phyloP scores from a whole-genome alignment of 2,113 vertebrate genomes.

The Hyla sarda region DNA sequence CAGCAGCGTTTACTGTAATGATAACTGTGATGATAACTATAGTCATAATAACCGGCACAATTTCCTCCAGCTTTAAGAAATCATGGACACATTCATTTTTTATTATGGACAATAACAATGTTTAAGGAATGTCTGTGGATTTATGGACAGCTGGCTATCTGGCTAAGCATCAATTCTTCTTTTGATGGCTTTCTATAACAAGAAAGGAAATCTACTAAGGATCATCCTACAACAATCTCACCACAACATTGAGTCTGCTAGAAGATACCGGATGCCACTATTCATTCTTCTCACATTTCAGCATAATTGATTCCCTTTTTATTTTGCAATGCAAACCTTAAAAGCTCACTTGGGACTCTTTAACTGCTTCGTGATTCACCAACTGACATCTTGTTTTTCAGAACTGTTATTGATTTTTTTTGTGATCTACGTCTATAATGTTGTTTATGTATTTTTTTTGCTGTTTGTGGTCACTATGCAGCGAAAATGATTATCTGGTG shows the following conservation, averaged over 20 bases:
- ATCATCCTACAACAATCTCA: not conserved
- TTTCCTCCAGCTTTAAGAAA: not conserved
- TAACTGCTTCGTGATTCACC: constrained; percentile 19
- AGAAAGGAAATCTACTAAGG: not conserved
- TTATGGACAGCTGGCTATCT: not conserved
- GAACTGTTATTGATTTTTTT: constrained; percentile 46
- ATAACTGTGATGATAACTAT: not conserved
- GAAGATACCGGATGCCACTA: constrained; percentile 55
- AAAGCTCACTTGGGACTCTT: constrained; percentile 63
- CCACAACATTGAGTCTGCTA: not conserved
- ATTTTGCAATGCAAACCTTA: constrained; percentile 52
- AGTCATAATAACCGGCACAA: not conserved
- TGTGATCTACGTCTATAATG: constrained; percentile 4
- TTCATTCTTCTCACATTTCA: constrained; percentile 61
- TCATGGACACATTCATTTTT: not conserved
- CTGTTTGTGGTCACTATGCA: constrained; percentile 10
- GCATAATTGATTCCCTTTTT: constrained; percentile 69
- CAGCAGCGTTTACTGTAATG: too few species aligned
- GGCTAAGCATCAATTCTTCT: not conserved
- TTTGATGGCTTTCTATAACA: not conserved
- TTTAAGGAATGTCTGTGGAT: not conserved
- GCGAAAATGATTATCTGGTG: not conserved
- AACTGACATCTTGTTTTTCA: constrained; percentile 15
- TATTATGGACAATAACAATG: not conserved
- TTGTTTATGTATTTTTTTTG: not conserved